Percentiles rank a stretch among this genome's conserved stretches.
Conservation (phyloP, 1,140 invertebrate genomes). For the Parasteatoda tepidariorum region DNA sequence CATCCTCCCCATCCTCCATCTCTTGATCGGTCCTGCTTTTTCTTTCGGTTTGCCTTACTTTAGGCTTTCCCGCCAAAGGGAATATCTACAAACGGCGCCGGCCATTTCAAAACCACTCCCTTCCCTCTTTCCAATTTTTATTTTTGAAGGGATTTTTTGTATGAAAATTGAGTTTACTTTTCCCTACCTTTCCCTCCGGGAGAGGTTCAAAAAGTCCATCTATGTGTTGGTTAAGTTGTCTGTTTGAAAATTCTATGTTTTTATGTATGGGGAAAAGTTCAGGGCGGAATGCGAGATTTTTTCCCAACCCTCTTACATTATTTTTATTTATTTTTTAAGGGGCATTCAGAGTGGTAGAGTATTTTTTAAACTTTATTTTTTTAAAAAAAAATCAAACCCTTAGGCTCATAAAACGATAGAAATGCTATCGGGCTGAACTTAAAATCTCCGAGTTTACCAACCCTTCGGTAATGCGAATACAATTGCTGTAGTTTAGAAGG, state of each 20-base stretch:
- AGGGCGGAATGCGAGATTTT: not conserved
- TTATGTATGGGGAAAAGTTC: constrained; percentile 28
- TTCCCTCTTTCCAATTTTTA: not conserved
- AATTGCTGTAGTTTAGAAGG: no score
- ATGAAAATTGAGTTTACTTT: constrained; percentile 53
- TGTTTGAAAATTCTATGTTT: constrained; percentile 32
- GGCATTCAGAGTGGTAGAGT: not conserved
- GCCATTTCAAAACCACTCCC: constrained; percentile 9
- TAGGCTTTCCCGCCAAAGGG: constrained; percentile 27
- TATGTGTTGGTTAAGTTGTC: constrained; percentile 27
- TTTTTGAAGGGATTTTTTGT: not conserved
- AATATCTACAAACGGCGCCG: constrained; percentile 55
- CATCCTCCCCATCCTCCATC: constrained; percentile 9
- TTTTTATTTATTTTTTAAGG: not conserved
- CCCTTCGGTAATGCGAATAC: no score
- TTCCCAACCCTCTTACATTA: not conserved
- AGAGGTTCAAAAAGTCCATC: constrained; percentile 8
- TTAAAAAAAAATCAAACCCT: not conserved
- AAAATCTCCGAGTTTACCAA: no score
- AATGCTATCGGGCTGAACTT: not conserved
- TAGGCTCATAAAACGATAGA: not conserved
- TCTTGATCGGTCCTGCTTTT: not conserved
- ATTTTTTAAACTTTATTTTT: no score
- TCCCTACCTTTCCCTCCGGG: constrained; percentile 10
- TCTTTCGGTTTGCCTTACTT: constrained; percentile 6